Conservation (phyloP, 2,797 vertebrate genomes). For the Karalla daura region DNA sequence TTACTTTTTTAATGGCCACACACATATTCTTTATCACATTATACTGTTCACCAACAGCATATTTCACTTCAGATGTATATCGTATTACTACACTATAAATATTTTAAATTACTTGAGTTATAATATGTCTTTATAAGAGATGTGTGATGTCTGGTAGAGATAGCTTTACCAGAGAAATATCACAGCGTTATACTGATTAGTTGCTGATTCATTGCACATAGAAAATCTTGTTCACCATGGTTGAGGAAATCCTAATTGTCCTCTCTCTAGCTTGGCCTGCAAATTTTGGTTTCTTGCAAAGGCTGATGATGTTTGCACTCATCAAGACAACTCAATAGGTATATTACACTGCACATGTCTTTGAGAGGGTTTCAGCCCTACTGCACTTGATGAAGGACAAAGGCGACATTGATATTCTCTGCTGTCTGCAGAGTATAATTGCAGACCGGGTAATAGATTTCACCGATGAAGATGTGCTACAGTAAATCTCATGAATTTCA, state of each 20-base stretch:
- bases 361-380: background rate
- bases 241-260: background rate
- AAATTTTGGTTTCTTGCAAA: slow-evolving; percentile 23
- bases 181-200: background rate
- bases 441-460: slow-evolving; percentile 1
- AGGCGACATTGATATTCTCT: slow-evolving; percentile 27
- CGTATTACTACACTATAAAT: background rate
- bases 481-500: slow-evolving; percentile 10
- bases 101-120: background rate
- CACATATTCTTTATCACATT: background rate
- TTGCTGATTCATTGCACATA: background rate
- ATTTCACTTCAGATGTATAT: background rate
- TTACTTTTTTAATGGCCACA: background rate
- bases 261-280: background rate
- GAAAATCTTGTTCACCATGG: background rate
- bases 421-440: slow-evolving; percentile 23
- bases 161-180: background rate
- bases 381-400: slow-evolving; percentile 22
- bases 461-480: slow-evolving; percentile 3
- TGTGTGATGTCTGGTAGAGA: background rate
- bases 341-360: slow-evolving; percentile 4
- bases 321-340: slow-evolving; percentile 13
- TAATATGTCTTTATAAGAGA: background rate
- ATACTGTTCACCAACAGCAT: background rate
- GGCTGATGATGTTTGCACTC: slow-evolving; percentile 32